Percentiles rank a stretch among this genome's conserved stretches.
These are phyloP conservation scores for Halcyon senegalensis DNA, from an alignment of 2,113 vertebrate genomes.

Conservation along the genomic window DNA sequence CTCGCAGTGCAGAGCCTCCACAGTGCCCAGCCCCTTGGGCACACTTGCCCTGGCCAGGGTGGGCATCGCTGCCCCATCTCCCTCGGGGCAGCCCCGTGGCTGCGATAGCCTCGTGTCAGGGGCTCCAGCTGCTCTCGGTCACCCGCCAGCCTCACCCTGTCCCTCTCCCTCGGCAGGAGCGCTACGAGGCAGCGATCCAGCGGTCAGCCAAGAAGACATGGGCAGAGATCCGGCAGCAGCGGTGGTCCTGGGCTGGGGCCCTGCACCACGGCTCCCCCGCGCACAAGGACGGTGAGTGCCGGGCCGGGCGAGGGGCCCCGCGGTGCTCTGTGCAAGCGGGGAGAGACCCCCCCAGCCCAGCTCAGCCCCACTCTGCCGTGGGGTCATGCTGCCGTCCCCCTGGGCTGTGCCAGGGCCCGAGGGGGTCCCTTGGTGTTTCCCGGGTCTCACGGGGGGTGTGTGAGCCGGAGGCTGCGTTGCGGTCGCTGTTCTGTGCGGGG, in stretches of 20 bases:
- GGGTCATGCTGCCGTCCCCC: fast-evolving
- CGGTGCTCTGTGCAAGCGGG: background rate
- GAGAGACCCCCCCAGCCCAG: background rate
- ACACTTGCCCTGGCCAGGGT: background rate
- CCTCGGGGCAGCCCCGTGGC: fast-evolving
- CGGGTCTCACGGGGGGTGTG: background rate
- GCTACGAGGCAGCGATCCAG: slow-evolving; percentile 93
- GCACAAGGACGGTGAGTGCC: slow-evolving; percentile 79
- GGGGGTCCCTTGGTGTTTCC: background rate
- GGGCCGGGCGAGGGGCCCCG: background rate
- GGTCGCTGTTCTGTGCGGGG: background rate
- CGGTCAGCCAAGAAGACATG: slow-evolving; percentile 94
- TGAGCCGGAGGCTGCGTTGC: background rate
- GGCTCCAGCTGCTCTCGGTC: background rate
- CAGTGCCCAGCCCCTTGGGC: background rate
- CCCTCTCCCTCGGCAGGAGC: slow-evolving; percentile 78
- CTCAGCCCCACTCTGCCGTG: background rate
- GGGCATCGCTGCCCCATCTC: background rate
- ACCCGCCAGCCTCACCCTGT: background rate
- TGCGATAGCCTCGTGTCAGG: fast-evolving
- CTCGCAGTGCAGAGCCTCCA: fast-evolving
- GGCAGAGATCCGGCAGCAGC: slow-evolving; percentile 96
- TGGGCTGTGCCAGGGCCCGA: background rate
- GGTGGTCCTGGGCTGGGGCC: slow-evolving; percentile 94
- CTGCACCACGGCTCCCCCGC: slow-evolving; percentile 83